Evolutionary conservation across 2,888 invertebrate genomes (phyloP), one percentile per base, ranked within the genome.

Genomic region (Gibbula magus): DNA sequence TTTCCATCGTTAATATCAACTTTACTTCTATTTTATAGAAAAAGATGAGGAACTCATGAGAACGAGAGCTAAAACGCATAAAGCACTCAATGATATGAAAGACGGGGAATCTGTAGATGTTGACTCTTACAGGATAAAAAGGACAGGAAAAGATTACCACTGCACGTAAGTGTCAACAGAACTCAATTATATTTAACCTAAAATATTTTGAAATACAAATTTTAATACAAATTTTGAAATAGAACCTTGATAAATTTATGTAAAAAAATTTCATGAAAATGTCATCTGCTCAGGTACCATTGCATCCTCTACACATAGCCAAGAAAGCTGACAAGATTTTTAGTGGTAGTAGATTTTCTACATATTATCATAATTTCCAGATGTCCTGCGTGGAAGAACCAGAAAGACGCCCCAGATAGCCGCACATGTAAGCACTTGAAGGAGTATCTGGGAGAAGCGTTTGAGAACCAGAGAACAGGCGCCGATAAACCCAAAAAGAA

Each of bases 371-470:
- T 39, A 7, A 13, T 66, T 67, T 45, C n/a, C 86, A 90, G 89
- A 22, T 90, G 90, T 80, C 75, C 79, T 8, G 88, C 85, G 0
- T 87, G 86, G 83, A 85, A 86, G 32, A 84, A 78, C 25, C 86
- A 88, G 77, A 85, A 84, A 18, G 85, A 82, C 8, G 82, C 88
- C 8, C 79, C 79, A 25, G 86, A 89, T 73, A 83, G 86, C 78
- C 85, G 90, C 45, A 89, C 91, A 22, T 91, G 91, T 78, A 88
- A 87, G 81, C 91, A 91, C 79, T 83, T 91, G 45, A 87, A 88
- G 80, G 85, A 88, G 29, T 88, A 88, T 80, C 86, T 91, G 20
- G 91, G 91, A 10, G 89, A 89, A 20, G 89, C 89, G n/a, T 89
- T 87, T 86, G 91, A 91, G 80, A 82, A 86, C 29, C 76, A 75